These are phyloP conservation scores for Silurus glanis DNA, from an alignment of 2,113 vertebrate genomes.

Conservation along the genomic window DNA sequence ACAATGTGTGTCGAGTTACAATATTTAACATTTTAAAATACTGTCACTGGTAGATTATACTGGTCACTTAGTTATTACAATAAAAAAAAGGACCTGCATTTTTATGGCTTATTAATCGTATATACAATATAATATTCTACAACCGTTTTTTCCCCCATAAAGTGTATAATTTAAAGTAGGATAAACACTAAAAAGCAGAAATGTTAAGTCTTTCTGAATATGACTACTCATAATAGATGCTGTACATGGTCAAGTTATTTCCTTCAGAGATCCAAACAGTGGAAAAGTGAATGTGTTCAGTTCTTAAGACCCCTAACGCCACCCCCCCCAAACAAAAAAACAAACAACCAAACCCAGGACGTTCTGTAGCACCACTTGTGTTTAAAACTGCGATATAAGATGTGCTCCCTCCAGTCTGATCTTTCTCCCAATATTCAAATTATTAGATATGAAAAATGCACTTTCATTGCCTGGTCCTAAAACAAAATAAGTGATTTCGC, in stretches of 20 bases:
- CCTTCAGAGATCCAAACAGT: neutral
- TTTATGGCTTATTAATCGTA: slow-evolving; percentile 37
- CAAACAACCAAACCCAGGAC: neutral
- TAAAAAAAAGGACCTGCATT: slow-evolving; percentile 11
- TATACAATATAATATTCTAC: slow-evolving; percentile 47
- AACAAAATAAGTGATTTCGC: neutral
- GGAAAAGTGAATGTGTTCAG: too few relatives aligned
- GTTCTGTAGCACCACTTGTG: slow-evolving; percentile 13
- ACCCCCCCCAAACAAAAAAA: neutral
- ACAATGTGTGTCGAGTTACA: slow-evolving; percentile 52
- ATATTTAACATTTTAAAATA: slow-evolving; percentile 49
- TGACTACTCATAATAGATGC: neutral
- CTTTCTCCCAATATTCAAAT: neutral
- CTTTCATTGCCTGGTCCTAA: neutral
- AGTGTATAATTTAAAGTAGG: slow-evolving; percentile 13
- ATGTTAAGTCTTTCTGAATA: neutral
- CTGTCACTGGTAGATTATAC: slow-evolving; percentile 60
- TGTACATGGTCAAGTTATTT: neutral
- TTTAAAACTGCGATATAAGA: neutral
- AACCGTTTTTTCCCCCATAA: slow-evolving; percentile 12
- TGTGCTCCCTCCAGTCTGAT: neutral
- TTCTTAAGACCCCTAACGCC: too few relatives aligned
- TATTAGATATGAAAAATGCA: neutral
- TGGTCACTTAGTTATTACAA: slow-evolving; percentile 40
- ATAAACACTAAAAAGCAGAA: neutral